Evolutionary conservation across 2,797 vertebrate genomes (phyloP), one percentile per base, ranked within the genome.

Genomic region (Zalophus californianus): DNA sequence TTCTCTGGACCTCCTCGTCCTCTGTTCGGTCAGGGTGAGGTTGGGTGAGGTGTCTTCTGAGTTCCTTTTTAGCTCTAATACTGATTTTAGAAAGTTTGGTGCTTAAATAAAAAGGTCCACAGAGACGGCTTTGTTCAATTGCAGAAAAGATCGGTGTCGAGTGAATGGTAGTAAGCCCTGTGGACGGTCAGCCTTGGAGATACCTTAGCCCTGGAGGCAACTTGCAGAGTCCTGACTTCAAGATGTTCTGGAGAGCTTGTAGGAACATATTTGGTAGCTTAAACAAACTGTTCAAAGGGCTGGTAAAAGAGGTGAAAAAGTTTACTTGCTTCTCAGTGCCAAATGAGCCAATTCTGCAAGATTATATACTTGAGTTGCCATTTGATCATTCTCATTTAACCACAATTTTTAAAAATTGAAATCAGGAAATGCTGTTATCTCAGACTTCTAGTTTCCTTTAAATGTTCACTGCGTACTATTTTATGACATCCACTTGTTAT

Each of bases 361-460:
- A 90, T 25, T 66, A 92, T 29, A 56, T 27, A 87, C 38, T 78
- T 84, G 52, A 91, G 77, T 86, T 92, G 41, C 50, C 21, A 56
- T 48, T 88, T 94, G 50, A 66, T 85, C 25, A 62, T 93, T 80
- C 16, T 93, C 52, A 58, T 79, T 87, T 80, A 72, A 86, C 38
- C 10, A 88, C 11, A 70, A 5, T 10, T 79, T 73, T 56, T 12
- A 60, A n/a, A 80, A 78, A 41, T 32, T 93, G 89, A 90, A 93
- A 60, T 56, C 60, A 62, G 62, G 54, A 94, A 68, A 75, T 94
- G 7, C 35, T 70, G 11, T 52, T 77, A 70, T 73, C 18, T 32
- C 54, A 14, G 4, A 84, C 94, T 80, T 68, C 62, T 94, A 35
- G 16, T 95, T 79, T 91, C 54, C 27, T 50, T 92, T 96, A 60